Percentiles rank a stretch among this genome's conserved stretches.
phyloP scores from a whole-genome alignment of 2,797 vertebrate genomes.

The Chrysocyon brachyurus region DNA sequence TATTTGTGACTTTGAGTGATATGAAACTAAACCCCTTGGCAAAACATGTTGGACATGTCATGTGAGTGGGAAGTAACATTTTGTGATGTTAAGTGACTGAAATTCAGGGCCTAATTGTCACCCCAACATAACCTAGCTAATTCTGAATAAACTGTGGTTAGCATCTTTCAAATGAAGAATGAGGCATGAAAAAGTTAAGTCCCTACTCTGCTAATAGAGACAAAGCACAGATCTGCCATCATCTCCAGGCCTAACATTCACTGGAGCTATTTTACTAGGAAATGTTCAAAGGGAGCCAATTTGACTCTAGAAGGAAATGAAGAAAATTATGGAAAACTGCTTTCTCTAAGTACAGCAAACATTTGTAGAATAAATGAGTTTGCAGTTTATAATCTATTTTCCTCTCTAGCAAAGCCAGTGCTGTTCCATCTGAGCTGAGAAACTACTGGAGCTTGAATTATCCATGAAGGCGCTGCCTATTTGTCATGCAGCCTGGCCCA shows the following conservation, averaged over 20 bases:
- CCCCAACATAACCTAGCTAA: neutral
- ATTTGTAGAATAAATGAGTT: slow-evolving; percentile 79
- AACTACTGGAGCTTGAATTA: slow-evolving; percentile 78
- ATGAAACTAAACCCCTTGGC: neutral
- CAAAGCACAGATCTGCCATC: neutral
- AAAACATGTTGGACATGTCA: neutral
- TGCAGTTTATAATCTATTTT: slow-evolving; percentile 73
- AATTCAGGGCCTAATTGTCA: neutral
- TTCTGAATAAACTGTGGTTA: neutral
- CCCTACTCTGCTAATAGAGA: neutral
- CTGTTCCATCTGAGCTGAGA: slow-evolving; percentile 71
- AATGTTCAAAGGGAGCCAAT: slow-evolving; percentile 62
- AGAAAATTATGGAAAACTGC: slow-evolving; percentile 75
- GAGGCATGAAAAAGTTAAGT: neutral
- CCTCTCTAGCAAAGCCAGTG: slow-evolving; percentile 54
- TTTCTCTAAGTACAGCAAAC: slow-evolving; percentile 74
- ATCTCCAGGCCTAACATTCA: neutral
- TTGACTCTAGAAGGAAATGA: slow-evolving; percentile 70
- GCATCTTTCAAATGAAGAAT: neutral
- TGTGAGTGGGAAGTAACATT: neutral
- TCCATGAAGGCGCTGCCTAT: slow-evolving; percentile 17
- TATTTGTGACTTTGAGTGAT: neutral
- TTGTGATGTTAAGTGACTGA: neutral
- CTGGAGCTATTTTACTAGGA: slow-evolving; percentile 54
- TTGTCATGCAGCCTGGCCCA: neutral